Base-by-base conservation (phyloP, 2,888 invertebrate species). In the Aleiodes testaceus region DNA sequence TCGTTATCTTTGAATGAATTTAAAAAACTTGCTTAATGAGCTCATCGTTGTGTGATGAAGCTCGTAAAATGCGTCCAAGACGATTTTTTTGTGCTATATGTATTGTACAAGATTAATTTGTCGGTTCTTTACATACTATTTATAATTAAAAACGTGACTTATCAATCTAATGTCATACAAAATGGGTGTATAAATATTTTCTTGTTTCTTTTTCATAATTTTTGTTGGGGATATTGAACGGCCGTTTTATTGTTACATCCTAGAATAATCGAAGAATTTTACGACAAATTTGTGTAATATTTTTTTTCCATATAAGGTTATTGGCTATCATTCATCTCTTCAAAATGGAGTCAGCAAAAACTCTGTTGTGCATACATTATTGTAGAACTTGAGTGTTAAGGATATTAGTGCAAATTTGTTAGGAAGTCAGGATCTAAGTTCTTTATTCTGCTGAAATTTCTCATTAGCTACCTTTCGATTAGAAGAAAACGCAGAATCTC, bases 121-220 rank as follows among this genome's bases (percentile, higher is more conserved):
- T 9, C 7, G 47, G 26, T 22, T 63, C 18, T 36, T 49, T 69
- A 65, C 6, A 52, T 44, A 44, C 42, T 65, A 55, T 70, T 66
- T 66, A 66, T 70, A 66, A 12, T 53, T 36, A 61, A 53, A 36
- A 36, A 70, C 53, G 65, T 70, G 70, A 70, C 61, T 68, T 47
- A 61, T 55, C 59, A 7, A 66, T 70, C 66, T 70, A 59, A 6
- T 36, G 59, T 66, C 64, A 59, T 70, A 70, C 49, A 70, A 70
- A 70, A 70, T 52, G 47, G 59, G 64, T 69, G 69, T 69, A 69
- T 69, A 69, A 69, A 69, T 69, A 64, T 69, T 69, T 50, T 26
- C 3, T 5, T 26, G 50, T 18, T 50, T 16, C 18, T 18, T 36
- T 16, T 30, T 50, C 3, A 18, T 16, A 11, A 6, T 49, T 6